phyloP scores from a whole-genome alignment of 2,888 invertebrate genomes.

The Ctenicera cuprea region DNA sequence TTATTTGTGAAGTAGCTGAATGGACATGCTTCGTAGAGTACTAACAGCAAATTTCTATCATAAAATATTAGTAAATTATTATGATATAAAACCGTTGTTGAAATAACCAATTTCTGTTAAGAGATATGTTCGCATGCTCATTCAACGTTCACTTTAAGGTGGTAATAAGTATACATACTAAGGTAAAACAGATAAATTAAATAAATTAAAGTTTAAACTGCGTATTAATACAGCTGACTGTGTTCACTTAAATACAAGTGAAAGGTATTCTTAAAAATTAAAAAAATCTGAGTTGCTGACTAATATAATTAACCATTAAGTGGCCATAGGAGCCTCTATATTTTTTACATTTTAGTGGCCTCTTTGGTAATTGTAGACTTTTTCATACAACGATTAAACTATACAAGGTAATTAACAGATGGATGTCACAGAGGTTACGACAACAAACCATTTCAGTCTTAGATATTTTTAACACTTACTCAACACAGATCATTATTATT shows the following conservation, averaged over 20 bases:
- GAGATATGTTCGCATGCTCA: not conserved
- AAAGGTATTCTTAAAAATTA: constrained; percentile 27
- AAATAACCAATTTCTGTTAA: too few relatives aligned
- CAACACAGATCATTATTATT: constrained; percentile 33
- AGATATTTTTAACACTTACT: constrained; percentile 40
- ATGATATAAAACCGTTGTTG: not conserved
- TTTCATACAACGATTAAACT: constrained; percentile 47
- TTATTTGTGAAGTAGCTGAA: constrained; percentile 22
- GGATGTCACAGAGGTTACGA: constrained; percentile 44
- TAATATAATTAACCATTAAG: constrained; percentile 31
- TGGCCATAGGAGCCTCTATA: constrained; percentile 38
- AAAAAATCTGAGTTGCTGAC: constrained; percentile 41
- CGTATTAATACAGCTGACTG: constrained; percentile 48
- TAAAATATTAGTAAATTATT: not conserved
- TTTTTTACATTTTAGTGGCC: constrained; percentile 46
- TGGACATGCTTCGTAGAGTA: not conserved
- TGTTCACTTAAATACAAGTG: constrained; percentile 36
- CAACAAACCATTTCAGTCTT: constrained; percentile 49
- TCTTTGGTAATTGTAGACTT: constrained; percentile 52
- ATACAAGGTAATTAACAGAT: constrained; percentile 48
- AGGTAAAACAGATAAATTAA: constrained; percentile 45
- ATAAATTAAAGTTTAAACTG: constrained; percentile 53
- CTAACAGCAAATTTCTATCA: not conserved
- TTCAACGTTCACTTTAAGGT: not conserved
- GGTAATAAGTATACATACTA: constrained; percentile 16